Evolutionary conservation across 2,888 invertebrate genomes (phyloP), one percentile per base, ranked within the genome.

Genomic region (Pseudococcus viburni): DNA sequence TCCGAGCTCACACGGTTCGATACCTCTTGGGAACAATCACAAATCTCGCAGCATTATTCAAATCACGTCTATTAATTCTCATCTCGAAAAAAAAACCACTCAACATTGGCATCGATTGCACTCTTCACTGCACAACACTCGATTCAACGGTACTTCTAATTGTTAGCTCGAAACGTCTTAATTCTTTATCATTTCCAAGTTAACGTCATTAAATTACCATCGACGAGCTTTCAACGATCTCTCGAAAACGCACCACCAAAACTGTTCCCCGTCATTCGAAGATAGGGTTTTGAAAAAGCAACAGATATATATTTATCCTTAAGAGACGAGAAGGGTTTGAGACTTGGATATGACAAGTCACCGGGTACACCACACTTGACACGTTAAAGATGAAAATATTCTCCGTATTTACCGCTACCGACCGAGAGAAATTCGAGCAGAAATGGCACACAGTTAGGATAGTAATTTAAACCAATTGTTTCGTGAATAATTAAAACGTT

Each of bases 401-500:
- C 26, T 26, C 59, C 26, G 26, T 73, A 26, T 33, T 33, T 33
- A 33, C 26, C 68, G 33, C 26, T 33, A 33, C 26, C 26, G 33
- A 73, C 26, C 26, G 26, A 33, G 68, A 73, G 59, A 73, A 73
- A 73, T 73, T 73, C 26, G 33, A 73, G 68, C 26, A 73, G 68
- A 73, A 73, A 73, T 33, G 26, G 12, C 26, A 12, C 68, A 33
- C 68, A 6, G 68, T 73, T 73, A 11, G 68, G 22, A 42, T 80
- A 42, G 80, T 80, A 80, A 80, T 80, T 80, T 80, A 42, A 80
- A 80, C 42, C 80, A 80, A 80, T 80, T 80, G 80, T 80, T 80
- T 42, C 42, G n/a, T 80, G 80, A 80, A 80, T 80, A 80, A 80
- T 80, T 80, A 80, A 80, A 80, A 80, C 80, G 42, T 42, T 80